These are phyloP conservation scores for Crypturellus undulatus DNA, from an alignment of 2,113 vertebrate species.

Conservation along the genomic window DNA sequence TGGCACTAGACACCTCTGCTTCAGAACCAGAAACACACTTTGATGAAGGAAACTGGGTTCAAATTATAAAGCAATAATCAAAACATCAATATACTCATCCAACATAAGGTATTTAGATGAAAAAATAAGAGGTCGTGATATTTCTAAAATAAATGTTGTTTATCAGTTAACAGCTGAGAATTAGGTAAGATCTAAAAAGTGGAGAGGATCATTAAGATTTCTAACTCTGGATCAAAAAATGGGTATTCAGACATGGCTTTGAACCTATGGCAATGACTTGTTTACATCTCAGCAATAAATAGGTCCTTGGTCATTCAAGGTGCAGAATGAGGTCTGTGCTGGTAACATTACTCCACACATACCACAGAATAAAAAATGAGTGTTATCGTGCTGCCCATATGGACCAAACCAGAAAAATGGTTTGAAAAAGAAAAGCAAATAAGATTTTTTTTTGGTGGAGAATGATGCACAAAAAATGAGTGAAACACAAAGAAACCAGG, in stretches of 20 bases:
- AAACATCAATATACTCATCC: neutral
- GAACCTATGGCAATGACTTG: neutral
- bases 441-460: neutral
- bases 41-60: neutral
- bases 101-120: neutral
- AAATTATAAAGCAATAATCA: neutral
- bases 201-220: neutral
- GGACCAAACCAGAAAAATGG: no score
- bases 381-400: neutral
- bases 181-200: neutral
- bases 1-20: neutral
- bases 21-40: neutral
- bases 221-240: neutral
- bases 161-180: neutral
- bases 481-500: neutral
- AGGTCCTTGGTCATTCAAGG: fast-evolving
- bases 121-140: neutral
- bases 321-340: neutral
- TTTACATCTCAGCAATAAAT: neutral
- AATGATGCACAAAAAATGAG: neutral
- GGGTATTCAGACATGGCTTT: neutral
- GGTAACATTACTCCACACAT: neutral
- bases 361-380: fast-evolving
- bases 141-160: neutral
- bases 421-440: neutral